Conservation (phyloP, 1,140 invertebrate genomes). For the Leptinotarsa undecemlineata region DNA sequence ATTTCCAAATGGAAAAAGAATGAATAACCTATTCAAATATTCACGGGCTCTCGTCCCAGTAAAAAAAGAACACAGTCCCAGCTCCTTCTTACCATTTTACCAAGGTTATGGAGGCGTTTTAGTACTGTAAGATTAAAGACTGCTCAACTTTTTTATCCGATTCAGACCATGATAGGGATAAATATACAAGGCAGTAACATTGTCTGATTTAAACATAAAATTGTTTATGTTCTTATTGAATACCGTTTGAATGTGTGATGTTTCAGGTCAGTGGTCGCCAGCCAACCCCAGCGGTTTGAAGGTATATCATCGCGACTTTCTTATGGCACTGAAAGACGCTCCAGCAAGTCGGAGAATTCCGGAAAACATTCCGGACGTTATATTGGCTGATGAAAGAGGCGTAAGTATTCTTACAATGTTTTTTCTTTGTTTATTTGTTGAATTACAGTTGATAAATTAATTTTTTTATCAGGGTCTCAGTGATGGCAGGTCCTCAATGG, state of each 20-base stretch:
- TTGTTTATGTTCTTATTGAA: not conserved
- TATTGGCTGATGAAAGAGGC: conserved; percentile 41
- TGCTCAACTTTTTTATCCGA: conserved; percentile 15
- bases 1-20: too few relatives aligned
- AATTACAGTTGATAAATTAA: not conserved
- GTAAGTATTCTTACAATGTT: conserved; percentile 31
- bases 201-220: conserved; percentile 7
- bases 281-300: conserved; percentile 79
- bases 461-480: conserved; percentile 34
- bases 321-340: conserved; percentile 73
- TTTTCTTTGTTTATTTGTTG: too few relatives aligned
- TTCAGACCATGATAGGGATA: not conserved
- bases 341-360: conserved; percentile 77
- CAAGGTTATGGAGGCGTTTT: conserved; percentile 11
- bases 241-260: not conserved
- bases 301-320: conserved; percentile 78
- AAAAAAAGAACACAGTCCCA: conserved; percentile 8
- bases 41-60: too few relatives aligned
- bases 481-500: conserved; percentile 41
- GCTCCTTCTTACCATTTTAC: conserved; percentile 3
- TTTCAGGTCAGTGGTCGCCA: conserved; percentile 82
- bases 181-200: conserved; percentile 13
- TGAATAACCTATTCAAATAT: too few relatives aligned
- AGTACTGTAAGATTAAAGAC: conserved; percentile 13
- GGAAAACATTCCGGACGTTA: conserved; percentile 59